These are phyloP conservation scores for Phrynocephalus guinanensis DNA, from an alignment of 2,797 vertebrate genomes.

Conservation along the genomic window DNA sequence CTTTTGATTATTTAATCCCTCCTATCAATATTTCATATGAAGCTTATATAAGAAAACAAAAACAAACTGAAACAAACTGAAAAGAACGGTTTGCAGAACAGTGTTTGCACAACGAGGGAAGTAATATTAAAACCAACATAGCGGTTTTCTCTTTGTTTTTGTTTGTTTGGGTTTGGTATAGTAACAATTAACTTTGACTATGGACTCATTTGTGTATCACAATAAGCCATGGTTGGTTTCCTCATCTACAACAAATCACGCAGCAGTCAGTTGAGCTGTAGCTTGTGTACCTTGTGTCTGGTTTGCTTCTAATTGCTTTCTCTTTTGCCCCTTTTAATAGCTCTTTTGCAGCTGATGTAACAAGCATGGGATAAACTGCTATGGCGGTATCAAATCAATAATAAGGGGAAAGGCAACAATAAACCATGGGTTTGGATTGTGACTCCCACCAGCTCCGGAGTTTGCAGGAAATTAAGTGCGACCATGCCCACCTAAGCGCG, in stretches of 20 bases:
- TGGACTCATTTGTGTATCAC: not conserved
- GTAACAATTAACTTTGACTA: not conserved
- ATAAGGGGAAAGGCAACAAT: not conserved
- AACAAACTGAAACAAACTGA: slow-evolving; percentile 57
- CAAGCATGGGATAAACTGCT: not conserved
- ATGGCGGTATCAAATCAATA: too few relatives aligned
- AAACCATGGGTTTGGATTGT: not conserved
- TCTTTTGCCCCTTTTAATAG: not conserved
- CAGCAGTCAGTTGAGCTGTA: not conserved
- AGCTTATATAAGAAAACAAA: slow-evolving; percentile 55
- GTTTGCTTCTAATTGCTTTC: not conserved
- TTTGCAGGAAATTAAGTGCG: too few relatives aligned
- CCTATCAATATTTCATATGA: slow-evolving; percentile 73
- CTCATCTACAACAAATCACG: not conserved
- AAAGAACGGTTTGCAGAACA: slow-evolving; percentile 54
- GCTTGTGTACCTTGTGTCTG: not conserved
- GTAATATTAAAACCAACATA: slow-evolving; percentile 60
- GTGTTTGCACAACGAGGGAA: slow-evolving; percentile 52
- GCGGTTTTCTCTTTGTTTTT: not conserved
- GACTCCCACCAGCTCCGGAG: too few relatives aligned
- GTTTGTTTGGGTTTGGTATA: not conserved
- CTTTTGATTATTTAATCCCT: slow-evolving; percentile 82
- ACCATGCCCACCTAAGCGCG: too few relatives aligned
- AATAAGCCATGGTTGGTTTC: not conserved
- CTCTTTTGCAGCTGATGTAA: not conserved